Evolutionary conservation across 2,797 vertebrate species (phyloP).

Genomic region (Pangasius larnaudii): DNA sequence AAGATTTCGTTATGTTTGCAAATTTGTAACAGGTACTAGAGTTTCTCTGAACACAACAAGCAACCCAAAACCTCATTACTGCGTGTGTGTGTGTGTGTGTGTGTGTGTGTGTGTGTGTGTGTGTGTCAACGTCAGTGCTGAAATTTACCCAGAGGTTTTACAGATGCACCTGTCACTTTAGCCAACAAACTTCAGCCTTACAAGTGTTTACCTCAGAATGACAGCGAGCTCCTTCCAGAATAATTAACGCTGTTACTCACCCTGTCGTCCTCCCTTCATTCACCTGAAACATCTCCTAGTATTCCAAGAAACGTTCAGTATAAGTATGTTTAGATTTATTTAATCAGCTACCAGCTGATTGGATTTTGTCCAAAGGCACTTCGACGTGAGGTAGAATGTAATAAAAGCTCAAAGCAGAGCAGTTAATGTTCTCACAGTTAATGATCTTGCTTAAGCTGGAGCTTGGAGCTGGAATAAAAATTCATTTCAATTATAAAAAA

Average conservation of each 20-base stretch:
- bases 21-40: neutral
- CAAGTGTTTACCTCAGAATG: neutral
- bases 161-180: constrained; percentile 6
- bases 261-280: neutral
- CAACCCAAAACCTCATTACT: neutral
- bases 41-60: neutral
- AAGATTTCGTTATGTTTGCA: too few relatives aligned
- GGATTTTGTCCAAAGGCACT: neutral
- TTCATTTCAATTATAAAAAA: too few relatives aligned
- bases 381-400: neutral
- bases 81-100: neutral
- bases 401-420: neutral
- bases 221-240: neutral
- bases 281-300: neutral
- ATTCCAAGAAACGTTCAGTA: neutral
- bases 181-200: neutral
- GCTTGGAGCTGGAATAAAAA: neutral
- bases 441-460: too few relatives aligned
- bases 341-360: too few relatives aligned
- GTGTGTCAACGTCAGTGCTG: neutral
- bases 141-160: neutral
- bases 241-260: constrained; percentile 6
- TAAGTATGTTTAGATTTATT: neutral
- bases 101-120: neutral
- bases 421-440: too few relatives aligned